Percentiles rank a stretch among this genome's conserved stretches.
These are phyloP conservation scores for Microdon myrmicae DNA, from an alignment of 2,888 invertebrate genomes.

Conservation along the genomic window DNA sequence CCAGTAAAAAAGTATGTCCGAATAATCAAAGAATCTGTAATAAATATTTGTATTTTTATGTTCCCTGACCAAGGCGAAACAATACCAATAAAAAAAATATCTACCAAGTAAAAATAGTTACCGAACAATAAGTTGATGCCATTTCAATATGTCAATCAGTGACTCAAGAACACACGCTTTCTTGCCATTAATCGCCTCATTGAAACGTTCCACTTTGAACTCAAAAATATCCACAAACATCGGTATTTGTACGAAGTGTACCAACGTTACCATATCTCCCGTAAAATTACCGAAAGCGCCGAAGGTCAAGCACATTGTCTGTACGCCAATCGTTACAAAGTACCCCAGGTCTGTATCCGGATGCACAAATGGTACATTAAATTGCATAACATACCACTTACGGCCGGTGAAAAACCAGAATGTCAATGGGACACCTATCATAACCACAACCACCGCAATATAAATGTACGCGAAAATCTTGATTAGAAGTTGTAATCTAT, in stretches of 20 bases:
- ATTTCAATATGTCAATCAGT: conserved; percentile 48
- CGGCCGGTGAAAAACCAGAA: conserved; percentile 14
- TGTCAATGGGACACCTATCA: conserved; percentile 23
- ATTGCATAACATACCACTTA: conserved; percentile 52
- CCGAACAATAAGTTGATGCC: conserved; percentile 49
- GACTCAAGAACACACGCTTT: not conserved
- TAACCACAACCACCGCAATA: not conserved
- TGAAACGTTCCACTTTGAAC: conserved; percentile 52
- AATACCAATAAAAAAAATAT: not conserved
- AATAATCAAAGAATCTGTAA: conserved; percentile 2
- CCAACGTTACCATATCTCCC: conserved; percentile 53
- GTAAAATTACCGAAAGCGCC: conserved; percentile 54
- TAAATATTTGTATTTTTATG: not conserved
- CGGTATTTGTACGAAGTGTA: conserved; percentile 45
- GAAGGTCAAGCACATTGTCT: conserved; percentile 33
- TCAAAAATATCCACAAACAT: conserved; percentile 54
- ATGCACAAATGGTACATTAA: conserved; percentile 54
- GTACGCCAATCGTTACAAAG: conserved; percentile 39
- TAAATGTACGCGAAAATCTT: not conserved
- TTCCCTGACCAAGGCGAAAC: not conserved
- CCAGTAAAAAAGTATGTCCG: conserved; percentile 9
- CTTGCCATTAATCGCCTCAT: conserved; percentile 17
- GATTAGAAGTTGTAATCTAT: not conserved
- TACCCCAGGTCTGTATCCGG: conserved; percentile 46
- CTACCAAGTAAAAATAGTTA: conserved; percentile 21